phyloP scores from a whole-genome alignment of 1,140 invertebrate species.

The Heliconius nattereri region DNA sequence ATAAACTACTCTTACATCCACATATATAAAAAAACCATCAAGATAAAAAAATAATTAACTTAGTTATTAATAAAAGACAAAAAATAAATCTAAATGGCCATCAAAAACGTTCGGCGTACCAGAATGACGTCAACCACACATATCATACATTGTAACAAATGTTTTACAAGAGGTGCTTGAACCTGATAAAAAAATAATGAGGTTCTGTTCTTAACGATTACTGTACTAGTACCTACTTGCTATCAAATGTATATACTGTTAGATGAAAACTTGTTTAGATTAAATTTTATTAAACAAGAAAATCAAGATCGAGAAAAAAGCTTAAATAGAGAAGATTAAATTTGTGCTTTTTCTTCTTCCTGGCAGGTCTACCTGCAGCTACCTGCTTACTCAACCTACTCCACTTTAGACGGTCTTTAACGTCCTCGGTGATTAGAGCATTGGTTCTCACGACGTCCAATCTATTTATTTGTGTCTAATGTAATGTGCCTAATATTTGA shows the following conservation, averaged over 20 bases:
- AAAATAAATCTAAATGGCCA: conserved; percentile 19
- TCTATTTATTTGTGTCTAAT: no score
- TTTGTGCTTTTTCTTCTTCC: no score
- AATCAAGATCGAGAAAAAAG: not conserved
- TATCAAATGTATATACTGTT: conserved; percentile 15
- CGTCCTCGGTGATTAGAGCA: no score
- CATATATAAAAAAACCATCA: not conserved
- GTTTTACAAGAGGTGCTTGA: conserved; percentile 18
- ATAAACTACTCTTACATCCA: not conserved
- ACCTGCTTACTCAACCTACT: no score
- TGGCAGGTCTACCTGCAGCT: no score
- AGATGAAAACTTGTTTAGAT: not conserved
- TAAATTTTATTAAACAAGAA: not conserved
- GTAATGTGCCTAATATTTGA: no score
- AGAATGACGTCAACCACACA: conserved; percentile 24
- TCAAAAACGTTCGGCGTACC: conserved; percentile 14
- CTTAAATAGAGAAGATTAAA: no score
- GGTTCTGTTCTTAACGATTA: conserved; percentile 19
- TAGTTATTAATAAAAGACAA: conserved; percentile 1
- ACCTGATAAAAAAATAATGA: conserved; percentile 29
- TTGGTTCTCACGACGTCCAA: no score
- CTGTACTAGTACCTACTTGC: not conserved
- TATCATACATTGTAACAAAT: conserved; percentile 26
- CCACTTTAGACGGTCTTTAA: no score
- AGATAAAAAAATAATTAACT: conserved; percentile 11